A percentile compares a stretch with the other conserved stretches of the same genome.
Evolutionary conservation across 2,888 invertebrate species (phyloP).

Genomic region (Tetragonula carbonaria): DNA sequence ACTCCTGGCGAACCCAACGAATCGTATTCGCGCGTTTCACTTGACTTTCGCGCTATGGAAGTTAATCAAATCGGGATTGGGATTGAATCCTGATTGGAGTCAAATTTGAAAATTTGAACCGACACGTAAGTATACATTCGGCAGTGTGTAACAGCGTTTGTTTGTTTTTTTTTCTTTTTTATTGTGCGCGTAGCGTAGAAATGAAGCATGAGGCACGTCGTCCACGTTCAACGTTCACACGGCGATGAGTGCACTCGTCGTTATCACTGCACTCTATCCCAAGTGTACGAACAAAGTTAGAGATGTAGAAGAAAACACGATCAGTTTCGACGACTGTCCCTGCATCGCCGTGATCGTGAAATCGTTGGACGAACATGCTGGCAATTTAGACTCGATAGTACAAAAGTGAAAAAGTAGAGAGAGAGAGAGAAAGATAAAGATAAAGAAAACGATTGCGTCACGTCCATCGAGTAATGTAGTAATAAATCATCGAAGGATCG

Average conservation of each 20-base stretch:
- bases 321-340: background rate
- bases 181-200: conserved; percentile 12
- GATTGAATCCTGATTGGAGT: background rate
- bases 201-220: conserved; percentile 11
- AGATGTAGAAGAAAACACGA: background rate
- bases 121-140: background rate
- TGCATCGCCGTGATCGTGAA: background rate
- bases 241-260: background rate
- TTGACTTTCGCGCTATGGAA: background rate
- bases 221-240: conserved; percentile 16
- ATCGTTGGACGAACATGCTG: conserved; percentile 2
- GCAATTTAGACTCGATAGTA: conserved; percentile 17
- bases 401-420: conserved; percentile 10
- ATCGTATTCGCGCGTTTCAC: background rate
- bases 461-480: conserved; percentile 14
- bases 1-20: background rate
- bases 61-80: background rate
- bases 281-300: background rate
- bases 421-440: background rate
- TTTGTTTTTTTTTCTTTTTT: no score
- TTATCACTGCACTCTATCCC: background rate
- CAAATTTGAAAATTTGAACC: background rate
- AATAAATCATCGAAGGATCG: conserved; percentile 21
- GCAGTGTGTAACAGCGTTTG: conserved; percentile 14
- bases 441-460: conserved; percentile 26